Conservation (phyloP, 1,140 invertebrate species). For the Pseudoatta argentina region DNA sequence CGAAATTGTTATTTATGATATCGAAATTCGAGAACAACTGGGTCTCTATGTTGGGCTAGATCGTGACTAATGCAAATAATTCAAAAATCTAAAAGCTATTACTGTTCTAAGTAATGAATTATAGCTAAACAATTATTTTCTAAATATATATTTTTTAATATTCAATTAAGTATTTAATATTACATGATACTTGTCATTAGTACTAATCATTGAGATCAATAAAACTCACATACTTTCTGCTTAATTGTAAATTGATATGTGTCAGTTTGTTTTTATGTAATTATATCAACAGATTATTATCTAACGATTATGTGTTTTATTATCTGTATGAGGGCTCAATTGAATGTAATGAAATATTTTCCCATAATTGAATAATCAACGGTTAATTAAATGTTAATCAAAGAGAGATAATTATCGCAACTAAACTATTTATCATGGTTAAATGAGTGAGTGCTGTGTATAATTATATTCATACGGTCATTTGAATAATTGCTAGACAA, state of each 20-base stretch:
- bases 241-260: not conserved
- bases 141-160: not conserved
- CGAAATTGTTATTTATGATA: constrained; percentile 48
- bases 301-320: constrained; percentile 47
- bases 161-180: not conserved
- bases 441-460: constrained; percentile 16
- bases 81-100: not conserved
- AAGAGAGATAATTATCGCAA: constrained; percentile 57
- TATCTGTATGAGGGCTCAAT: constrained; percentile 60
- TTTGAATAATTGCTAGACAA: constrained; percentile 72
- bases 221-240: not conserved
- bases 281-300: not conserved
- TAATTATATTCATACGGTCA: constrained; percentile 72
- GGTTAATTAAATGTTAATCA: constrained; percentile 25
- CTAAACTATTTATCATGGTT: constrained; percentile 39
- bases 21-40: constrained; percentile 7
- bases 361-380: constrained; percentile 73
- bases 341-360: constrained; percentile 71
- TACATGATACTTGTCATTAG: not conserved
- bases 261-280: not conserved
- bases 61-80: not conserved
- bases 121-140: not conserved
- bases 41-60: not conserved
- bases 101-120: not conserved
- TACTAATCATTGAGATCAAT: constrained; percentile 18